Base-by-base conservation (phyloP, 2,888 invertebrate species). In the Drosophila subsilvestris region DNA sequence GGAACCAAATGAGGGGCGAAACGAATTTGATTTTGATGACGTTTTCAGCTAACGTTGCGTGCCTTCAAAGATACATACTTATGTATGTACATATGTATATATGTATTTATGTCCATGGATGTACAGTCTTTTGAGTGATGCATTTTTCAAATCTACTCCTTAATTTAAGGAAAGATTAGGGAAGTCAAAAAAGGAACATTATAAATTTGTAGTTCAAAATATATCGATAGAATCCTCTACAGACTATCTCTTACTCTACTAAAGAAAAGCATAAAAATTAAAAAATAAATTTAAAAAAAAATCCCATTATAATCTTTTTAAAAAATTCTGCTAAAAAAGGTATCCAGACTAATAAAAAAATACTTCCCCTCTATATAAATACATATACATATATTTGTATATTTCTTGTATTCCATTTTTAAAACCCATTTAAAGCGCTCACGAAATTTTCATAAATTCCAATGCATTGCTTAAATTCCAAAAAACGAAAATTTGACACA, bases 11-110 rank as follows among this genome's bases (percentile, higher is more conserved):
- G 53, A 8, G 68, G 85, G 76, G 65, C 86, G 66, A 74, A 76
- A 76, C 80, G 77, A 54, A 79, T 47, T 88, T 74, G 76, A 88
- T 85, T 2, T 76, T 47, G 53, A 42, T 71, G 71, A 76, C 56
- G 51, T 57, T 56, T 55, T 66, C 18, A 1, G 20, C 54, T 59
- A 82, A 85, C 69, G 88, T 74, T 66, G 69, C 77, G 57, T 51
- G 17, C 54, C 71, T 57, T 76, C 60, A 63, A 54, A 73, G 20
- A 51, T 61, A 27, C 47, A 48, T 1, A 14, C 0, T 14, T 8
- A 8, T 27, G 6, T 8, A 27, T 22, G 3, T 27, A 27, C 1
- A 27, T 27, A 7, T 27, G 27, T 6, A 27, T 8, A 7, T n/a
- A n/a, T n/a, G n/a, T n/a, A n/a, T n/a, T n/a, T n/a, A n/a, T n/a